A percentile compares a stretch with the other conserved stretches of the same genome.
Evolutionary conservation across 2,113 vertebrate genomes (phyloP).

Genomic region (Echinops telfairi): DNA sequence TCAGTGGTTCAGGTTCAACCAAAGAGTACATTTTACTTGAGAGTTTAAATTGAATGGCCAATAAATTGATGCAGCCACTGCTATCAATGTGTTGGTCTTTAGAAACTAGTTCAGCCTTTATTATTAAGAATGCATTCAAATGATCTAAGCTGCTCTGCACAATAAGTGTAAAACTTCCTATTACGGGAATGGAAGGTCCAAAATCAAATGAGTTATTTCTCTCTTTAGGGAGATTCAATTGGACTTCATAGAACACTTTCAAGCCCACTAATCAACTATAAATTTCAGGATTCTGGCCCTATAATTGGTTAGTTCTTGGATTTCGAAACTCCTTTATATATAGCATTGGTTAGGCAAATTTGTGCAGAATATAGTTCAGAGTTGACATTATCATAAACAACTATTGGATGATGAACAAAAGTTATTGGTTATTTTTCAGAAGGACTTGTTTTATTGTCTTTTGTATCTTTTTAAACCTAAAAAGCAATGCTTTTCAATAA

Average conservation of each 20-base stretch:
- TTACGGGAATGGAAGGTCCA: constrained; percentile 4
- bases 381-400: constrained; percentile 14
- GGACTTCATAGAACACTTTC: constrained; percentile 61
- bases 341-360: constrained; percentile 61
- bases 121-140: constrained; percentile 72
- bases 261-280: constrained; percentile 72
- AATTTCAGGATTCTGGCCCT: constrained; percentile 75
- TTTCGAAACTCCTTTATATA: constrained; percentile 67
- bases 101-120: constrained; percentile 62
- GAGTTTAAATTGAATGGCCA: constrained; percentile 33
- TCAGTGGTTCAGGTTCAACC: constrained; percentile 51
- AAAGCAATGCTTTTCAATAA: constrained; percentile 30
- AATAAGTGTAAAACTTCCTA: constrained; percentile 59
- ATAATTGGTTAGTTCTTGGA: constrained; percentile 68
- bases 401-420: constrained; percentile 43
- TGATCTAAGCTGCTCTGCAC: constrained; percentile 48
- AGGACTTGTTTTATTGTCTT: constrained; percentile 11
- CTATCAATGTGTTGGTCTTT: constrained; percentile 56
- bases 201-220: constrained; percentile 73
- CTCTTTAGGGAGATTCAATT: constrained; percentile 67
- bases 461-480: constrained; percentile 9
- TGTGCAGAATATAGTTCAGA: constrained; percentile 54
- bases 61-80: neutral
- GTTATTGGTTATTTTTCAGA: constrained; percentile 66
- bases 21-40: constrained; percentile 66